Evolutionary conservation across 2,113 vertebrate genomes (phyloP).

Genomic region (Trinectes maculatus): DNA sequence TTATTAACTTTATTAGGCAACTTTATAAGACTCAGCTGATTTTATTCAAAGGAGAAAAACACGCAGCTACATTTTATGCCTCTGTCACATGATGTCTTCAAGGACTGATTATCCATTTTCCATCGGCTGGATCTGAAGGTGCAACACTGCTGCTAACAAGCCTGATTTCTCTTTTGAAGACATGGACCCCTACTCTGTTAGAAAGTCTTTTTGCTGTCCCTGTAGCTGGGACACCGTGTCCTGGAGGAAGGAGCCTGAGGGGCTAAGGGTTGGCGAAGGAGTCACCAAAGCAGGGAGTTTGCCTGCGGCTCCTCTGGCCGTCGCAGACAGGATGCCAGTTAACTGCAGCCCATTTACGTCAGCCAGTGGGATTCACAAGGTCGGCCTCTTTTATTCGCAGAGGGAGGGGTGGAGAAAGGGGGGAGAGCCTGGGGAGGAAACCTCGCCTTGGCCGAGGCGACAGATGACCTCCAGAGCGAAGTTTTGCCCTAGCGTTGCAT

Average conservation of each 20-base stretch:
- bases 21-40: constrained; percentile 44
- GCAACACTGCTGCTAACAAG: background rate
- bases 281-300: constrained; percentile 20
- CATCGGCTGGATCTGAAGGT: constrained; percentile 11
- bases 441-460: constrained; percentile 62
- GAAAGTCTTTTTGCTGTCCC: constrained; percentile 10
- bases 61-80: background rate
- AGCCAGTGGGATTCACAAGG: constrained; percentile 65
- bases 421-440: constrained; percentile 61
- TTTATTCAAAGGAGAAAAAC: constrained; percentile 32
- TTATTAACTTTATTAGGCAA: background rate
- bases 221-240: constrained; percentile 33
- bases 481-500: constrained; percentile 73
- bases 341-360: constrained; percentile 71
- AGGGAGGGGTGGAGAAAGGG: background rate
- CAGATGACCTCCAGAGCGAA: constrained; percentile 54
- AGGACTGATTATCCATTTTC: constrained; percentile 43
- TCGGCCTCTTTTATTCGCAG: constrained; percentile 54
- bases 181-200: constrained; percentile 16
- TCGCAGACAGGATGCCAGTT: constrained; percentile 72
- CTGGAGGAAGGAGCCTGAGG: constrained; percentile 7
- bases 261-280: constrained; percentile 23
- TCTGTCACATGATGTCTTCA: constrained; percentile 43
- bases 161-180: constrained; percentile 15
- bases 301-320: constrained; percentile 61